These are phyloP conservation scores for Aleadryas rufinucha DNA, from an alignment of 2,113 vertebrate species.

Conservation along the genomic window DNA sequence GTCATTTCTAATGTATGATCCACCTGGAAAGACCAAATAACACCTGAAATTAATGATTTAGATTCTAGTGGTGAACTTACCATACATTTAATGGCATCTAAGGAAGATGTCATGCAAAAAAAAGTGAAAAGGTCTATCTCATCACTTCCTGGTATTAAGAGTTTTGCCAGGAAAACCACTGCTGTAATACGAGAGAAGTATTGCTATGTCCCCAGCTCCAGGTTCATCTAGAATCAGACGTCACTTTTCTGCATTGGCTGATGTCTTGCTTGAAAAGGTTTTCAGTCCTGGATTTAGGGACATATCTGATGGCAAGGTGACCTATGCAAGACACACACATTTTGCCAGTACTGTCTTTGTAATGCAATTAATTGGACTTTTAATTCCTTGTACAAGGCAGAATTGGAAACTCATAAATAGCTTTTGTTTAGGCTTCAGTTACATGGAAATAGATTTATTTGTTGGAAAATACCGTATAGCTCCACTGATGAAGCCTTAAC, in stretches of 20 bases:
- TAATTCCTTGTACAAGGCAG: not conserved
- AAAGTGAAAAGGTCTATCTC: not conserved
- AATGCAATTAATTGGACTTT: not conserved
- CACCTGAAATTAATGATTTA: not conserved
- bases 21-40: not conserved
- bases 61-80: not conserved
- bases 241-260: not conserved
- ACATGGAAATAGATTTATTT: not conserved
- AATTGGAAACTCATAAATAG: not conserved
- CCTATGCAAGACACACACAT: not conserved
- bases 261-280: not conserved
- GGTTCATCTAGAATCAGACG: not conserved
- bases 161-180: not conserved
- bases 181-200: not conserved
- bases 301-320: not conserved
- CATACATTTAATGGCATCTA: not conserved
- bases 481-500: not conserved
- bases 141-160: not conserved
- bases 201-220: not conserved
- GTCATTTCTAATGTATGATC: not conserved
- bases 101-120: not conserved
- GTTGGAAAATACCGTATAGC: not conserved
- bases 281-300: not conserved
- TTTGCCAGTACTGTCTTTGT: not conserved
- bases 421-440: not conserved